These are phyloP conservation scores for Drosophila setifemur DNA, from an alignment of 1,140 invertebrate genomes.

Conservation along the genomic window DNA sequence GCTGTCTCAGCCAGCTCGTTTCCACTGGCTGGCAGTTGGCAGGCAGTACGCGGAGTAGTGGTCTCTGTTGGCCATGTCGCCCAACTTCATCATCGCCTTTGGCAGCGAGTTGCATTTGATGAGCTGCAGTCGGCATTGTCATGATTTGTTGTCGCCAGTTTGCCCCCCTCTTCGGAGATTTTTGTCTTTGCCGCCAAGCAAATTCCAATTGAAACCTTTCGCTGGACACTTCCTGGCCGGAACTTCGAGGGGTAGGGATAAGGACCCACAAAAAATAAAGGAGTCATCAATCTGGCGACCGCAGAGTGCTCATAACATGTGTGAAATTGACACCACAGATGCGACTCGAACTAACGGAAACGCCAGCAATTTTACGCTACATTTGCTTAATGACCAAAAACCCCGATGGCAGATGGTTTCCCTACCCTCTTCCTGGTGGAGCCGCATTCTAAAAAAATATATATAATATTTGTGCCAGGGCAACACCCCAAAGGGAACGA, in stretches of 20 bases:
- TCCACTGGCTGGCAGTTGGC: not conserved
- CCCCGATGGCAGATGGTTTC: constrained; percentile 41
- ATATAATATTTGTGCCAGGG: not conserved
- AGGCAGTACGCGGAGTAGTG: too few species aligned
- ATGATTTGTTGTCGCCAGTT: constrained; percentile 68
- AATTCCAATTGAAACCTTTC: constrained; percentile 51
- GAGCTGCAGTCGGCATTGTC: constrained; percentile 45
- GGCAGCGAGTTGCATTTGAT: constrained; percentile 62
- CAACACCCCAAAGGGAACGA: constrained; percentile 7
- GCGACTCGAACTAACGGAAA: constrained; percentile 43
- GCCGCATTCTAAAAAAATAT: constrained; percentile 23
- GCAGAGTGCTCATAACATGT: constrained; percentile 74
- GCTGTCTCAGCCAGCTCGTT: constrained; percentile 31
- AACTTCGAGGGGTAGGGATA: constrained; percentile 32
- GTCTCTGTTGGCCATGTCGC: constrained; percentile 63
- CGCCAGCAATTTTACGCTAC: constrained; percentile 73
- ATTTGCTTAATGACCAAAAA: constrained; percentile 72
- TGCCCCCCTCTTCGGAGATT: constrained; percentile 7
- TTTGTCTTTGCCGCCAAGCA: constrained; percentile 52
- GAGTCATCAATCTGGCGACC: constrained; percentile 71
- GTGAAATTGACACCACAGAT: constrained; percentile 78
- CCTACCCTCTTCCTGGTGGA: constrained; percentile 21
- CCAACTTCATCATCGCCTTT: constrained; percentile 72
- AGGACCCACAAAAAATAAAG: constrained; percentile 29
- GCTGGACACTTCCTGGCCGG: constrained; percentile 62